Evolutionary conservation across 1,140 invertebrate genomes (phyloP).

Genomic region (Magallana gigas): DNA sequence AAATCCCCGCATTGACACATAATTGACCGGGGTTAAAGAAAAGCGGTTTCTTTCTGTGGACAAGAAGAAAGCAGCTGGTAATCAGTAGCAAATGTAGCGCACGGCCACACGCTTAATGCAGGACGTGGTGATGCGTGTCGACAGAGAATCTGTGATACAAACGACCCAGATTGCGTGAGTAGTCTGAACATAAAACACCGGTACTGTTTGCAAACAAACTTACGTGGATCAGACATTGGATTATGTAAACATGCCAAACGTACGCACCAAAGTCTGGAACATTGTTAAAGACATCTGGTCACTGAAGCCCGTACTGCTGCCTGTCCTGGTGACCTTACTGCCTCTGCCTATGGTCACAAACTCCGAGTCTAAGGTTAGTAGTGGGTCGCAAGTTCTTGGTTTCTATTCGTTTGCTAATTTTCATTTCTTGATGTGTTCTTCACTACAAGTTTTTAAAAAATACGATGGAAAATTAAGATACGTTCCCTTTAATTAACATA

Average conservation of each 20-base stretch:
- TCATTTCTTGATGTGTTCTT: too few relatives aligned
- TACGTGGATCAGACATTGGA: background rate
- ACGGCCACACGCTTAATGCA: background rate
- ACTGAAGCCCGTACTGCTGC: background rate
- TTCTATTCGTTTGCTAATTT: too few relatives aligned
- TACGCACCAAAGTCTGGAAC: background rate
- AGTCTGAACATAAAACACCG: background rate
- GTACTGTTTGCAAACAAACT: background rate
- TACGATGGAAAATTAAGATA: too few relatives aligned
- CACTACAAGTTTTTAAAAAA: too few relatives aligned
- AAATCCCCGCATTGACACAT: background rate
- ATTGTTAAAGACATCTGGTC: background rate
- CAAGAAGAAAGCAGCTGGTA: too few relatives aligned
- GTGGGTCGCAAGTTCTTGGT: too few relatives aligned
- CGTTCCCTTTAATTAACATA: too few relatives aligned
- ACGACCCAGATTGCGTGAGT: background rate
- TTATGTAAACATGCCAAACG: background rate
- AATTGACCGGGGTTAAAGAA: background rate
- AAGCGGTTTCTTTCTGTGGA: background rate
- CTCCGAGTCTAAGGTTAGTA: constrained; percentile 4
- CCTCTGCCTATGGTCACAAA: background rate
- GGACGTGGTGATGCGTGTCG: background rate
- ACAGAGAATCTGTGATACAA: constrained; percentile 3
- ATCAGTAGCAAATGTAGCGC: background rate
- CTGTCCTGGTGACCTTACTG: background rate